phyloP scores from a whole-genome alignment of 2,888 invertebrate genomes.

The Diploptera punctata region DNA sequence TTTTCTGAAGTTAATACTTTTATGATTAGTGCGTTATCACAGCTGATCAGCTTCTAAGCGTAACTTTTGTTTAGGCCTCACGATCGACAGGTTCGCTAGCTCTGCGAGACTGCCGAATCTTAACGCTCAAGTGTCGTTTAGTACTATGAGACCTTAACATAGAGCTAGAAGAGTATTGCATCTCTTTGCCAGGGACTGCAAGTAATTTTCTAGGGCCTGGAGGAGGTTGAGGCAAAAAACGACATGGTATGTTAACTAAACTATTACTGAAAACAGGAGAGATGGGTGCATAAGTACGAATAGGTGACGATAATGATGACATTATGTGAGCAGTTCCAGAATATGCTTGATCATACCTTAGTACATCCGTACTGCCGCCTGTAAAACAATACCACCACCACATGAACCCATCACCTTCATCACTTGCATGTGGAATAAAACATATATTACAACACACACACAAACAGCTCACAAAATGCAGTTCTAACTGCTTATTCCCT shows the following conservation, averaged over 20 bases:
- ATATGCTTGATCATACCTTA: conserved; percentile 13
- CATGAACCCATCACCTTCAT: no score
- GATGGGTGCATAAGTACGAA: conserved; percentile 27
- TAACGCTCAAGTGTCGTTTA: conserved; percentile 20
- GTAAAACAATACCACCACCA: conserved; percentile 13
- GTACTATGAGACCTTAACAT: conserved; percentile 8
- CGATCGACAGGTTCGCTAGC: conserved; percentile 32
- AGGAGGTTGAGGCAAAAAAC: conserved; percentile 33
- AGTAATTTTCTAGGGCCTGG: conserved; percentile 22
- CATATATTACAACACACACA: no score
- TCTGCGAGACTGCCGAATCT: conserved; percentile 14
- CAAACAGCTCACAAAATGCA: no score
- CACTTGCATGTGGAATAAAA: no score
- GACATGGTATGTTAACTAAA: conserved; percentile 35
- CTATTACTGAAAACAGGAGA: conserved; percentile 27
- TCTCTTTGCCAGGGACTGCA: conserved; percentile 27
- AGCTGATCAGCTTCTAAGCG: neutral
- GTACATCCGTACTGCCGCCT: conserved; percentile 17
- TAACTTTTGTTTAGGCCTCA: neutral
- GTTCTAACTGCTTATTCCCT: no score
- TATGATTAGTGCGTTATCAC: neutral
- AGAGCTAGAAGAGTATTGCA: neutral
- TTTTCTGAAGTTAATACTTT: no score
- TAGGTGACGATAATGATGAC: conserved; percentile 32
- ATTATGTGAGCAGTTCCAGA: conserved; percentile 20